Evolutionary conservation across 2,797 vertebrate genomes (phyloP).

Genomic region (Onychomys torridus): DNA sequence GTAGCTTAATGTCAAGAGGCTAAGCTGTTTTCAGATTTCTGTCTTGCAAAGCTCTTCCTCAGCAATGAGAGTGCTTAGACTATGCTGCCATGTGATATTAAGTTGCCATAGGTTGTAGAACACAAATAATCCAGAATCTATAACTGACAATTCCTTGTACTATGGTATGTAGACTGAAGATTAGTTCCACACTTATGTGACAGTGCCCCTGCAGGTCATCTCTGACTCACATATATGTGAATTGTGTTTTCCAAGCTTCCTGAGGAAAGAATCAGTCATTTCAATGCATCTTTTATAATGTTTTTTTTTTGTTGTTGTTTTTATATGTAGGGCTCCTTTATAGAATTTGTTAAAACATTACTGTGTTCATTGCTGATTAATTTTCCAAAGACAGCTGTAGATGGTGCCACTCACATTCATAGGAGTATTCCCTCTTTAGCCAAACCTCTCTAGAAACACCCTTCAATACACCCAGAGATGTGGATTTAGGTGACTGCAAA

Average conservation of each 20-base stretch:
- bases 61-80: neutral
- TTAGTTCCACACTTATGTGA: neutral
- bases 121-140: neutral
- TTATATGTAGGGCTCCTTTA: neutral
- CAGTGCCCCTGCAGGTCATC: neutral
- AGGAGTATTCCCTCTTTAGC: neutral
- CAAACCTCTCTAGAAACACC: neutral
- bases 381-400: neutral
- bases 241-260: neutral
- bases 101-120: neutral
- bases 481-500: neutral
- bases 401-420: neutral
- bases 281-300: neutral
- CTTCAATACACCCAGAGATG: neutral
- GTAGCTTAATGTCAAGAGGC: neutral
- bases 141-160: neutral
- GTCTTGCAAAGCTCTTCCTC: neutral
- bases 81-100: rapidly evolving
- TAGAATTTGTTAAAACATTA: neutral
- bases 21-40: neutral
- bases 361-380: neutral
- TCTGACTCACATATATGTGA: neutral
- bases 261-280: neutral
- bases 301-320: neutral
- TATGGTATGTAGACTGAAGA: neutral